These are phyloP conservation scores for Bergia puertoricense DNA, from an alignment of 92 coral and sea anemone genomes.

Conservation along the genomic window DNA sequence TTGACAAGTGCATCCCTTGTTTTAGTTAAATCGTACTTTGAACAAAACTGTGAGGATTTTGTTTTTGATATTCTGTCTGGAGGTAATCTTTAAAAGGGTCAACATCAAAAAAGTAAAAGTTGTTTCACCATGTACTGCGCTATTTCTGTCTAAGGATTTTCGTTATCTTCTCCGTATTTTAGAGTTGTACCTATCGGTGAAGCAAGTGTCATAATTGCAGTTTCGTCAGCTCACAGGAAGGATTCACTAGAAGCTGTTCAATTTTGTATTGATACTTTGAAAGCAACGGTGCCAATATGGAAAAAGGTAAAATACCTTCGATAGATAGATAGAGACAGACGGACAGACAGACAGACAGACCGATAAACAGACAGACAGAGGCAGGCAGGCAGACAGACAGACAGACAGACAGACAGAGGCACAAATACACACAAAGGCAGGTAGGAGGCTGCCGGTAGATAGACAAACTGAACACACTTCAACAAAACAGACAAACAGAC, in stretches of 20 bases:
- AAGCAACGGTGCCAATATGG: constrained; percentile 99
- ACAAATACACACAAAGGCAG: no score
- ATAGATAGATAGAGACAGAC: no score
- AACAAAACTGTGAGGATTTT: no score
- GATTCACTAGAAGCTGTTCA: constrained; percentile 93
- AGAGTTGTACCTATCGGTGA: constrained; percentile 96
- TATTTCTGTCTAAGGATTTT: neutral
- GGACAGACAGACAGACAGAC: neutral
- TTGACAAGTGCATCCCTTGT: no score
- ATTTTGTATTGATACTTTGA: constrained; percentile 85
- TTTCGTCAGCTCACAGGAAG: constrained; percentile 92
- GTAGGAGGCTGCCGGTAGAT: no score
- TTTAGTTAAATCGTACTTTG: no score
- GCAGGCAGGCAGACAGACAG: neutral
- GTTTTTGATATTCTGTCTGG: no score
- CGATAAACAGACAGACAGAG: neutral
- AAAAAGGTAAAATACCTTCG: constrained; percentile 70
- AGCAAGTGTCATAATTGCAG: constrained; percentile 93
- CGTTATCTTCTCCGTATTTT: neutral
- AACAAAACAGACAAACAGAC: no score
- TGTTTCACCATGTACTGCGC: neutral
- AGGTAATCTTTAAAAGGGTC: no score
- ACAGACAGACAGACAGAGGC: neutral
- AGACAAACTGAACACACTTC: no score
- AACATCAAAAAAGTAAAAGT: no score